A percentile compares a stretch with the other conserved stretches of the same genome.
phyloP scores from a whole-genome alignment of 2,888 invertebrate species.

The Arrhopalites spinosus region DNA sequence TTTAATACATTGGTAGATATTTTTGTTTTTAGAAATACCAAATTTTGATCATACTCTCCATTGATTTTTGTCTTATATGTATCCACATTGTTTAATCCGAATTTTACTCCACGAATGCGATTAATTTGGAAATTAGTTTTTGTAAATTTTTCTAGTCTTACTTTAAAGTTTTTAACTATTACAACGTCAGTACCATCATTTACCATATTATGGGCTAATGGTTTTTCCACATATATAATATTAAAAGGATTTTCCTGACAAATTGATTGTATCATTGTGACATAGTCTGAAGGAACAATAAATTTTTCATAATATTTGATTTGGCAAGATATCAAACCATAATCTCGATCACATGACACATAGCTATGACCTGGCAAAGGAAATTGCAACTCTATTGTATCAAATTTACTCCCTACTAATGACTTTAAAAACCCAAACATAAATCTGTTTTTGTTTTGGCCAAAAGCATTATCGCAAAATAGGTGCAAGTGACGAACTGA shows the following conservation, averaged over 20 bases:
- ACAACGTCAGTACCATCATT: neutral
- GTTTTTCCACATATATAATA: neutral
- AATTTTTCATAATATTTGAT: neutral
- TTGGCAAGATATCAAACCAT: neutral
- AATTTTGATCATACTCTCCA: neutral
- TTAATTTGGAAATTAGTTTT: neutral
- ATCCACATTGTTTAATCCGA: neutral
- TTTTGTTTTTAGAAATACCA: neutral
- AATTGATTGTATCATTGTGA: neutral
- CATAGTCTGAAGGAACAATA: neutral
- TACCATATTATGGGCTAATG: neutral
- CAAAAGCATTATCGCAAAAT: neutral
- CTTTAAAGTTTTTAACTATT: neutral
- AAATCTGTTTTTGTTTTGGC: neutral
- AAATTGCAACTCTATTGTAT: neutral
- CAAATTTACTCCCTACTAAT: neutral
- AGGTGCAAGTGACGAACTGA: neutral
- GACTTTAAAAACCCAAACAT: neutral
- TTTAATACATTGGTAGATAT: neutral
- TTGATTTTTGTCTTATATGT: neutral
- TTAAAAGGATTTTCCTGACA: neutral
- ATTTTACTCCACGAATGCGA: neutral
- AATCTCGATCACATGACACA: neutral
- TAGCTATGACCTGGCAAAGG: neutral
- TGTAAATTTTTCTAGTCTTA: neutral